phyloP scores from a whole-genome alignment of 2,888 invertebrate species.

The Leucophora obtusa region DNA sequence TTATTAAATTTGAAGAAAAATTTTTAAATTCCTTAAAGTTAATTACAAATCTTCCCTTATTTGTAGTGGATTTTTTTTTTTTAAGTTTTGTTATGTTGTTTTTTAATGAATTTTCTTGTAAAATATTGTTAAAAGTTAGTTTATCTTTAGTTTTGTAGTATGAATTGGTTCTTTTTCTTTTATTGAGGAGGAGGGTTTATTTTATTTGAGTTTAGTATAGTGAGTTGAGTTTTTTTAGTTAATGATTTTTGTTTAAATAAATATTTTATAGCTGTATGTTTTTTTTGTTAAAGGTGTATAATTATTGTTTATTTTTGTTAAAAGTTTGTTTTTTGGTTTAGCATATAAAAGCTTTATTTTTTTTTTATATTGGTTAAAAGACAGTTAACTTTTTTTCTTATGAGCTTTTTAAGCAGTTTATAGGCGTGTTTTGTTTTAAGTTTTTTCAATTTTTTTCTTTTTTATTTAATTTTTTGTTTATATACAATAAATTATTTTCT shows the following conservation, averaged over 20 bases:
- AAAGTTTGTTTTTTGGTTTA: conserved; percentile 41
- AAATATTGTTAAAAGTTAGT: conserved; percentile 27
- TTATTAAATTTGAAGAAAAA: too few species aligned
- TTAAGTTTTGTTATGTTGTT: neutral
- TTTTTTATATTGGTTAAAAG: conserved; percentile 53
- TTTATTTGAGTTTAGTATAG: conserved; percentile 10
- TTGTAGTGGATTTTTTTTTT: conserved; percentile 4
- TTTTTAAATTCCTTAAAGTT: neutral
- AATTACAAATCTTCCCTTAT: neutral
- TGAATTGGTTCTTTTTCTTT: conserved; percentile 52
- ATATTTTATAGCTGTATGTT: conserved; percentile 19
- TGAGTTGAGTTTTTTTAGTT: conserved; percentile 27
- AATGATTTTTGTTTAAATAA: conserved; percentile 36
- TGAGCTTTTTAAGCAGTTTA: conserved; percentile 62
- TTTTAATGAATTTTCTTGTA: conserved; percentile 10
- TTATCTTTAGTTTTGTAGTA: conserved; percentile 13
- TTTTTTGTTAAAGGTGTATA: conserved; percentile 37
- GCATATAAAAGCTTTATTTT: conserved; percentile 59
- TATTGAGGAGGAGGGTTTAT: conserved; percentile 30
- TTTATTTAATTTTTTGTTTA: conserved; percentile 12
- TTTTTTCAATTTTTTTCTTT: conserved; percentile 13
- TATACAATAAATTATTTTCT: conserved; percentile 37
- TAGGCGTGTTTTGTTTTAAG: conserved; percentile 52
- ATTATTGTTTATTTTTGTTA: conserved; percentile 51
- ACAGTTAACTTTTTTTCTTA: conserved; percentile 59